Conservation (phyloP, 2,888 invertebrate genomes). For the Acholoe squamosa region DNA sequence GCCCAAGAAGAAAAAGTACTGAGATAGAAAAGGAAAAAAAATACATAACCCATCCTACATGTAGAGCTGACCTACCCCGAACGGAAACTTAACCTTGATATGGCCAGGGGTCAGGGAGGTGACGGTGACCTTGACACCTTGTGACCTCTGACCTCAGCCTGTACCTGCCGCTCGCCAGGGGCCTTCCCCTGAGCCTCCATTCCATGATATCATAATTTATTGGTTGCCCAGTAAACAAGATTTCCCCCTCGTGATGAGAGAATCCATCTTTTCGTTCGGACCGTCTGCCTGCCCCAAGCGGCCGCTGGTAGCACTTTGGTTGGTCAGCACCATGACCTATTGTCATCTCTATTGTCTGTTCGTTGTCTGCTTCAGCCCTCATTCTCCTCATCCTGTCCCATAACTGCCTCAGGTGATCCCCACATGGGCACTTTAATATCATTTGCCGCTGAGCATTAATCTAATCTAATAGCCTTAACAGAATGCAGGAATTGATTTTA, state of each 20-base stretch:
- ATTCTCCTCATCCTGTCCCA: not conserved
- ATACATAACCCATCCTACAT: conserved; percentile 14
- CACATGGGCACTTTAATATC: too few relatives aligned
- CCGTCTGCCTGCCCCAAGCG: not conserved
- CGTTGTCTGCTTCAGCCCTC: not conserved
- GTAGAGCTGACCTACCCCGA: not conserved
- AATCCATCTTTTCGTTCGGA: conserved; percentile 50
- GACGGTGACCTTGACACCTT: not conserved
- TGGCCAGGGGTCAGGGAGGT: conserved; percentile 1
- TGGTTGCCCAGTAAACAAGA: conserved; percentile 45
- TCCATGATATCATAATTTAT: conserved; percentile 33
- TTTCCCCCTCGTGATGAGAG: conserved; percentile 43
- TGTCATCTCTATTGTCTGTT: not conserved
- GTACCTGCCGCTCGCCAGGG: not conserved
- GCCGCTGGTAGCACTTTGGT: not conserved
- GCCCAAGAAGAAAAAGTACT: too few relatives aligned
- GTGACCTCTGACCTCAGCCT: not conserved
- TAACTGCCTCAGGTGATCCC: too few relatives aligned
- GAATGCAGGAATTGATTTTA: too few relatives aligned
- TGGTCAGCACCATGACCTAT: not conserved
- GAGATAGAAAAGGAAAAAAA: too few relatives aligned
- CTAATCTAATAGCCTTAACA: too few relatives aligned
- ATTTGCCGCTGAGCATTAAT: too few relatives aligned
- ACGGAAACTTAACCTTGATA: conserved; percentile 1
- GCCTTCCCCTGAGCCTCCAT: not conserved